Evolutionary conservation across 92 coral and sea anemone species (phyloP).

Genomic region (Blastomussa wellsi): DNA sequence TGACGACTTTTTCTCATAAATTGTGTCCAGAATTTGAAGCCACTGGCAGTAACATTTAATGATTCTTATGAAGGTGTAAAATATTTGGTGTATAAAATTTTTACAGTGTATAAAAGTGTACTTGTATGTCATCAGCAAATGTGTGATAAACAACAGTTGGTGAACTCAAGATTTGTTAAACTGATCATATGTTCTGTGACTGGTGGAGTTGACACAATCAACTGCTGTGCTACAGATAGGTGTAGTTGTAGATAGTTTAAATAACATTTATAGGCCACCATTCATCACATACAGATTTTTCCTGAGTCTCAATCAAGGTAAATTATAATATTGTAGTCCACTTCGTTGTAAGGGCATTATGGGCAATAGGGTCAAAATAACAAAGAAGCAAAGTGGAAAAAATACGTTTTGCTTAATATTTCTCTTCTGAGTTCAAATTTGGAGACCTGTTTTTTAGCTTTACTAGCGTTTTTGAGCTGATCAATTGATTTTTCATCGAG

Average conservation of each 20-base stretch:
- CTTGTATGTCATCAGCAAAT: neutral
- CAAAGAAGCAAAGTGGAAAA: no score
- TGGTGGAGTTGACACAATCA: neutral
- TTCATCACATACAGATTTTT: neutral
- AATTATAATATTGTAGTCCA: no score
- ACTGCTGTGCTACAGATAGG: neutral
- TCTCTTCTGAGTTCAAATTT: no score
- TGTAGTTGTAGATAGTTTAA: neutral
- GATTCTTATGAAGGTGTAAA: neutral
- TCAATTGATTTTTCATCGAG: no score
- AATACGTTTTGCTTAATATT: no score
- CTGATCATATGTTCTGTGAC: neutral
- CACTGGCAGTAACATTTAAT: neutral
- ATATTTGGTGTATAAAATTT: neutral
- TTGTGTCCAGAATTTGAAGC: neutral
- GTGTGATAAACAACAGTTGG: neutral
- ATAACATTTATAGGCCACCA: neutral
- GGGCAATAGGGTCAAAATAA: no score
- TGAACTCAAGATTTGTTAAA: neutral
- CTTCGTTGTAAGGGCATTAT: no score
- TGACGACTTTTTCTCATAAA: constrained; percentile 19
- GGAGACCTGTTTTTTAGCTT: no score
- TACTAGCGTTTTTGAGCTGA: no score
- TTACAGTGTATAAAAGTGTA: neutral
- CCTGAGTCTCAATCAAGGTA: no score